Evolutionary conservation across 1,140 invertebrate species (phyloP).

Genomic region (Brachionus rotundiformis): DNA sequence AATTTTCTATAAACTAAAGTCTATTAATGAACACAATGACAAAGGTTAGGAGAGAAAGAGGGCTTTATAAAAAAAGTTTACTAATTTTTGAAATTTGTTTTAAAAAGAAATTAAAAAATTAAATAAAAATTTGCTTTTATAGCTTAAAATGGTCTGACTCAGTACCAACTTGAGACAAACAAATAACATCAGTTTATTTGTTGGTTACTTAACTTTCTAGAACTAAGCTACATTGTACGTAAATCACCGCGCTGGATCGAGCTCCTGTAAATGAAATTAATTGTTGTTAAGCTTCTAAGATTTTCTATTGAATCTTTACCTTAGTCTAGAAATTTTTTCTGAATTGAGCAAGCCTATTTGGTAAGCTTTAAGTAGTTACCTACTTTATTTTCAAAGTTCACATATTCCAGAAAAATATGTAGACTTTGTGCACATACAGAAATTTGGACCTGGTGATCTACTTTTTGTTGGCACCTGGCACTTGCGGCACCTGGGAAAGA

Average conservation of each 20-base stretch:
- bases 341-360: background rate
- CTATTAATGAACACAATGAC: background rate
- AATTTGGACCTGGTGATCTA: background rate
- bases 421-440: background rate
- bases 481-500: background rate
- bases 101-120: background rate
- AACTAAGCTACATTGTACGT: constrained; percentile 32
- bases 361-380: background rate
- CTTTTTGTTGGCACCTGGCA: background rate
- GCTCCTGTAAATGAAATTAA: background rate
- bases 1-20: background rate
- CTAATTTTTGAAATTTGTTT: background rate
- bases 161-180: constrained; percentile 21
- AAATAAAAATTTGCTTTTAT: background rate
- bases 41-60: constrained; percentile 10
- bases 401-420: background rate
- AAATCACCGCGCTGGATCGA: constrained; percentile 17
- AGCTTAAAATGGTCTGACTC: background rate
- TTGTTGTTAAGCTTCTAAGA: background rate
- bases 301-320: background rate
- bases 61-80: background rate
- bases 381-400: background rate
- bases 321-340: constrained; percentile 6
- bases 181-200: background rate
- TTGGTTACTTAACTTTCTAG: constrained; percentile 29